Conservation (phyloP, 2,888 invertebrate species). For the Agriotes lineatus region DNA sequence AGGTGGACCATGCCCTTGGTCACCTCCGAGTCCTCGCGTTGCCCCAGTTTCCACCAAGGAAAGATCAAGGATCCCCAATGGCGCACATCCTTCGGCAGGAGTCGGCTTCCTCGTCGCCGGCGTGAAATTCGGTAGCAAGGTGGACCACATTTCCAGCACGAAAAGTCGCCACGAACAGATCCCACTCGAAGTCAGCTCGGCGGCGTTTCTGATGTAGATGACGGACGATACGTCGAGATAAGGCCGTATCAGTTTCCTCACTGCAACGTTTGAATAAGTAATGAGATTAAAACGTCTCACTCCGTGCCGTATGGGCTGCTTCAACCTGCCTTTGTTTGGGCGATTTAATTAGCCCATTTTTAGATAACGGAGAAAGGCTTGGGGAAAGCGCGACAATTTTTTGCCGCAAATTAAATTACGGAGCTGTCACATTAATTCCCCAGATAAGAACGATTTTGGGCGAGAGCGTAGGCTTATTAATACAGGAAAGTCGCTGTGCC, state of each 20-base stretch:
- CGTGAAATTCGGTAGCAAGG: conserved; percentile 33
- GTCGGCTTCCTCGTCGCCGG: conserved; percentile 25
- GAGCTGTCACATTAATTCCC: not conserved
- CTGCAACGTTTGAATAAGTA: conserved; percentile 41
- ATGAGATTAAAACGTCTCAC: conserved; percentile 28
- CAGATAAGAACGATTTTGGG: too few species aligned
- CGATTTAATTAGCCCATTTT: conserved; percentile 12
- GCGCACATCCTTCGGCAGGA: not conserved
- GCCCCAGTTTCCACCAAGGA: not conserved
- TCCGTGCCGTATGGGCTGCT: conserved; percentile 24
- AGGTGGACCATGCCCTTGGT: not conserved
- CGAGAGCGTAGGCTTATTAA: too few species aligned
- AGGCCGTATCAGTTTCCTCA: conserved; percentile 46
- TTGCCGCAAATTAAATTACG: not conserved
- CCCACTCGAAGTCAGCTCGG: conserved; percentile 40
- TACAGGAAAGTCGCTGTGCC: too few species aligned
- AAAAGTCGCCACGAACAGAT: conserved; percentile 25
- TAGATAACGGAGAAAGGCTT: conserved; percentile 4
- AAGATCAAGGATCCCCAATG: conserved; percentile 19
- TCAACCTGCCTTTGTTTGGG: not conserved
- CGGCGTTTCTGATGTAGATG: conserved; percentile 49
- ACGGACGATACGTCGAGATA: conserved; percentile 46
- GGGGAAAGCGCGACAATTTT: conserved; percentile 3
- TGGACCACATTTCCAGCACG: conserved; percentile 29
- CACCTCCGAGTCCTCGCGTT: not conserved